Base-by-base conservation (phyloP, 2,797 vertebrate genomes). In the Acipenser transmontanus region DNA sequence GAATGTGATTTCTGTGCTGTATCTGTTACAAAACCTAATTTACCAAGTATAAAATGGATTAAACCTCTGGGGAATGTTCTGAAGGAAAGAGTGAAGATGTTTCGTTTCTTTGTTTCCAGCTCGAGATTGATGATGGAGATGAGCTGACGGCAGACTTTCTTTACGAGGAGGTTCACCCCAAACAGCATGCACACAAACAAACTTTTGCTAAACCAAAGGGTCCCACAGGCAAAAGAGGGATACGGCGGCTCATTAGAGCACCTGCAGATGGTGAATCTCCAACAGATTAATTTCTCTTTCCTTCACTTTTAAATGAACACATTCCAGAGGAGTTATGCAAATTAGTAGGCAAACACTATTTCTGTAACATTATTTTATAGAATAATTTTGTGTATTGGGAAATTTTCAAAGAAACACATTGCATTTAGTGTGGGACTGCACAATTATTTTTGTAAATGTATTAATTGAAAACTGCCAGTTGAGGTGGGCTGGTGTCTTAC, bases 121-220 rank as follows among this genome's bases (percentile, higher is more conserved):
- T 99, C 72, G 97, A 99, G 88, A 98, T 99, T 34, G 96, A 95
- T 67, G 85, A 93, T 0, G 97, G 97, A 6, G 93, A 96, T 1
- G 97, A 98, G 10, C 69, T 99, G 84, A 98, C 95, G 17, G 74
- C 86, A n/a, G 97, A 99, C 50, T 97, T 95, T 75, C 83, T 99
- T 71, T 99, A 99, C 34, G 94, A 96, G 47, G 97, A 98, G 85
- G 94, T 99, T 62, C 97, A 99, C 74, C 97, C 97, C 47, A 98
- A 97, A 84, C 95, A 98, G 78, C 94, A 98, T 0, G 96, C 94
- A 13, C 95, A 97, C 82, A 97, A 94, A 74, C 95, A 96, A 72
- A 93, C 89, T 59, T 99, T 99, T 73, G 91, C 95, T 76, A 98
- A 98, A 74, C 97, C 97, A 47, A 96, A 91, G 82, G 97, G 96